Evolutionary conservation across 2,888 invertebrate species (phyloP).

Genomic region (Latheticus oryzae): DNA sequence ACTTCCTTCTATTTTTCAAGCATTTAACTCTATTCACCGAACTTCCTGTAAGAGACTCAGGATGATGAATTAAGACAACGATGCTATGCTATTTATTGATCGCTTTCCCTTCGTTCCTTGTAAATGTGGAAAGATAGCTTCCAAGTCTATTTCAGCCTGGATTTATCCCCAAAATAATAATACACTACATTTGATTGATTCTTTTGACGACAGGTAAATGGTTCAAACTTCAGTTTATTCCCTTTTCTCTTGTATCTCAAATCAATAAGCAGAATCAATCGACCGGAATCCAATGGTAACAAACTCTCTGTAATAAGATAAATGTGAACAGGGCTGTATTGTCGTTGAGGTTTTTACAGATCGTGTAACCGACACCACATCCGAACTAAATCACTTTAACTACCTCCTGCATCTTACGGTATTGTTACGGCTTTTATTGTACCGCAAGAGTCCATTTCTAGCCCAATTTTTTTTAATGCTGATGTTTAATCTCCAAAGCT

Average conservation of each 20-base stretch:
- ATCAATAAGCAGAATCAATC: slow-evolving; percentile 35
- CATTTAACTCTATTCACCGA: slow-evolving; percentile 1
- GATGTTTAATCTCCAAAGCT: too few relatives aligned
- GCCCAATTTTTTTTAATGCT: too few relatives aligned
- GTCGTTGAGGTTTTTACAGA: slow-evolving; percentile 39
- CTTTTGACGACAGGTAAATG: too few relatives aligned
- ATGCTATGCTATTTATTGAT: slow-evolving; percentile 6
- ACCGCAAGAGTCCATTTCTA: too few relatives aligned
- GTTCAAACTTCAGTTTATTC: too few relatives aligned
- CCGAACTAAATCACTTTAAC: slow-evolving; percentile 39
- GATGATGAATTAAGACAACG: slow-evolving; percentile 24
- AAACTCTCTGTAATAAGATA: slow-evolving; percentile 34
- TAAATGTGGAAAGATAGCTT: slow-evolving; percentile 13
- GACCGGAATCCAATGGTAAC: slow-evolving; percentile 30
- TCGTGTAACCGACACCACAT: slow-evolving; percentile 41
- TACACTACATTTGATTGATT: too few relatives aligned
- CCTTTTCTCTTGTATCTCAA: background rate
- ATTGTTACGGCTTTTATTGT: slow-evolving; percentile 34
- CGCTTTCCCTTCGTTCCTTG: slow-evolving; percentile 7
- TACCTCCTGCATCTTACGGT: slow-evolving; percentile 38
- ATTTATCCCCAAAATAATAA: too few relatives aligned
- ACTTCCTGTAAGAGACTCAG: slow-evolving; percentile 1
- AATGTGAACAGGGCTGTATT: slow-evolving; percentile 30
- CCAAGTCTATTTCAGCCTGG: slow-evolving; percentile 11
- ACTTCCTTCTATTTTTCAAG: background rate